Base-by-base conservation (phyloP, 1,140 invertebrate genomes). In the Drosophila melanica region DNA sequence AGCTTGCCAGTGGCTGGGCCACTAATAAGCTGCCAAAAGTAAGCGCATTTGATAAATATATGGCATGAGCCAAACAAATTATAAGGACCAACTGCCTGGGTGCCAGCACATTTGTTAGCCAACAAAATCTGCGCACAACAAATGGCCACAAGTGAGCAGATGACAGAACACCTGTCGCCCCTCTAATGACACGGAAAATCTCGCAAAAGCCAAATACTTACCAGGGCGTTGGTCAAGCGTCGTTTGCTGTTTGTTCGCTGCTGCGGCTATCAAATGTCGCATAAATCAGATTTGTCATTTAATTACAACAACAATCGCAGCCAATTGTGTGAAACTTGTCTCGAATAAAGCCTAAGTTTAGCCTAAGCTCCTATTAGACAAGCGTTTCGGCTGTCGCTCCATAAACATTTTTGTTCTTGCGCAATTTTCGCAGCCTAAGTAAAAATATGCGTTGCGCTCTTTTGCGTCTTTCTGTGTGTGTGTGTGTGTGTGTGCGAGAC, bases 281-380 rank as follows among this genome's bases (percentile, higher is more conserved):
- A 89, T 89, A 89, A 89, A 89, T 89, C 84, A 84, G 84, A 89
- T 89, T 89, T 89, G 84, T 73, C 84, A 78, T 77, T 78, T 73
- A 89, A 74, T 75, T 72, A 68, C 76, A 78, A 51, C 62, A 76
- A 67, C 62, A 47, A 50, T 18, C 41, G 42, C 47, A 54, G 39
- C 51, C 41, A 12, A 33, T 11, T 12, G 60, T 30, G 18, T 50
- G 59, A 59, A 37, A n/a, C 48, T 44, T 45, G 53, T 44, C 39
- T 68, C 33, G 47, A 77, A 69, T 55, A 41, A 63, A 60, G 64
- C 80, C 77, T 58, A 72, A 63, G 68, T 47, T 63, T 20, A 45
- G 67, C 42, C 57, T 73, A 79, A 82, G 76, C 80, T 74, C 30
- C 59, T 62, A 64, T 75, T 86, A 77, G 70, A 51, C 70, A 68